Evolutionary conservation across 2,797 vertebrate genomes (phyloP), one percentile per base, ranked within the genome.

Genomic region (Phyllotis vaccarum): DNA sequence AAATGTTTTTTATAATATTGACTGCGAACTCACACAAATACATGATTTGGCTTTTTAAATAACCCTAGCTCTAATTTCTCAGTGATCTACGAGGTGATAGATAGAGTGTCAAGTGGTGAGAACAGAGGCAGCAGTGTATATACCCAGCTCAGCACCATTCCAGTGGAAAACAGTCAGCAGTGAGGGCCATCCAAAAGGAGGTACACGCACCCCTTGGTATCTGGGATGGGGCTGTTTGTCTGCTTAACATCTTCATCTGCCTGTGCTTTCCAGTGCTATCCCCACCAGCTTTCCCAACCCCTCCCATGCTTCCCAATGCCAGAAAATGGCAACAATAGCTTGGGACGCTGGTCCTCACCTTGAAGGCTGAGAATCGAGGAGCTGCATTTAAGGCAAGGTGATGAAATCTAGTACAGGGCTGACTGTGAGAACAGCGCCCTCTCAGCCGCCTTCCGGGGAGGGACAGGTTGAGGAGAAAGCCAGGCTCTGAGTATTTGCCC

Each of bases 1-100:
- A 94, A 93, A 78, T 85, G 31, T 2, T 40, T 40, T 79, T 90
- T 90, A 9, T 80, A 64, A 24, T 34, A 82, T 82, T 93, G 94
- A 88, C 43, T 76, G n/a, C 72, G 70, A 91, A 68, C 62, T 62
- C n/a, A 62, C 75, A 9, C 56, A 78, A 78, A 40, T 64, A 46
- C 64, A 19, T 64, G 56, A 68, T 52, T 66, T 34, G 40, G n/a
- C 86, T 95, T 88, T 89, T 78, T 95, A 58, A 72, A 62, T 89
- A 88, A 54, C 1, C 12, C 31, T 34, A 34, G 0, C 86, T 76
- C 68, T 58, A 49, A 79, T 62, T 87, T 54, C 95, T 27, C 40
- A 43, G 27, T 68, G 60, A 94, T 49, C 60, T 19, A n/a, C 34
- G 49, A 78, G 64, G 16, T 46, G 21, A 56, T 22, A 64, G 58